A percentile compares a stretch with the other conserved stretches of the same genome.
phyloP scores from a whole-genome alignment of 2,113 vertebrate genomes.

The Burhinus oedicnemus region DNA sequence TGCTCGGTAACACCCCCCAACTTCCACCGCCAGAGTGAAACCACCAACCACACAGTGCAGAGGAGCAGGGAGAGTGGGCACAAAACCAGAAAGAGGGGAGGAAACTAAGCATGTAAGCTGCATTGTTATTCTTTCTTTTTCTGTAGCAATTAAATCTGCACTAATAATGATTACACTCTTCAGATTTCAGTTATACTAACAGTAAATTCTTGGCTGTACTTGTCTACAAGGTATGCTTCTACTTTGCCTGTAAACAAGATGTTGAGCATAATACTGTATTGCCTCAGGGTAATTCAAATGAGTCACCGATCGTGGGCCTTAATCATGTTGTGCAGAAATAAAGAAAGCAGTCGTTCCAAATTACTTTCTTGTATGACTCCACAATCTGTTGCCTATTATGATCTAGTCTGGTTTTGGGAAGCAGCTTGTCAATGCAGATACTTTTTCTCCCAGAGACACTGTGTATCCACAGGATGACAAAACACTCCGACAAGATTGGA shows the following conservation, averaged over 20 bases:
- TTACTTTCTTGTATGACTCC: background rate
- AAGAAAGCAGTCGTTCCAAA: background rate
- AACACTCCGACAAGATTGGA: background rate
- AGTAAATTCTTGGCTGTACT: background rate
- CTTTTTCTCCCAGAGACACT: background rate
- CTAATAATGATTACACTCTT: background rate
- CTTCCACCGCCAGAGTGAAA: background rate
- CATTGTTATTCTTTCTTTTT: background rate
- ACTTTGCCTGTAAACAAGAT: background rate
- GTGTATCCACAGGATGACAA: background rate
- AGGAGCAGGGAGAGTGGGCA: background rate
- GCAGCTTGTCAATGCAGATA: background rate
- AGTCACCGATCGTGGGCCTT: background rate
- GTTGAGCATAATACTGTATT: background rate
- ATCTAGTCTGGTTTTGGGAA: background rate
- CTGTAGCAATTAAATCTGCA: background rate
- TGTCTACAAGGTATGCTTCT: background rate
- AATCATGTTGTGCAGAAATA: conserved; percentile 1
- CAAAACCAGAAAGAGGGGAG: background rate
- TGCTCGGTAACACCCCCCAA: background rate
- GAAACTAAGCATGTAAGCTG: background rate
- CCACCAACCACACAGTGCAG: no score
- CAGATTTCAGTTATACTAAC: background rate
- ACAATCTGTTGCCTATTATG: conserved; percentile 24
- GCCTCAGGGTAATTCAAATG: conserved; percentile 14